A percentile compares a stretch with the other conserved stretches of the same genome.
Conservation (phyloP, 2,113 vertebrate genomes). For the Bufo gargarizans region DNA sequence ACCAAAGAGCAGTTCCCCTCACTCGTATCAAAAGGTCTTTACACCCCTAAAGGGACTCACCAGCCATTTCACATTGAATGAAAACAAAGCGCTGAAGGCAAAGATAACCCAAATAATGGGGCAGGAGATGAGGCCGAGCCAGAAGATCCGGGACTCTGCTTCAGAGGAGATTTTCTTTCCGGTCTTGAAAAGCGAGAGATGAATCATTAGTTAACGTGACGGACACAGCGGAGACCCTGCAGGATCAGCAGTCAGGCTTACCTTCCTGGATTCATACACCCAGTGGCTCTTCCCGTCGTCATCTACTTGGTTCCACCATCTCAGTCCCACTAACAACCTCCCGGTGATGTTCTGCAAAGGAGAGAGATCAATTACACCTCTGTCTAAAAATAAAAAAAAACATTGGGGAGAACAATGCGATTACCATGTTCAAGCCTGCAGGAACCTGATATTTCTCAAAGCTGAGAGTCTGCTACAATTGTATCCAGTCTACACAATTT, state of each 20-base stretch:
- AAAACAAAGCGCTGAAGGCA: conserved; percentile 87
- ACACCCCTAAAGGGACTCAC: conserved; percentile 74
- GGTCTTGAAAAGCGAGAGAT: conserved; percentile 61
- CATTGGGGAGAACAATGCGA: too few species aligned
- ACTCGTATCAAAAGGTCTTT: not conserved
- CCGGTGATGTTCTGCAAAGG: conserved; percentile 86
- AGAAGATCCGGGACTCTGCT: conserved; percentile 92
- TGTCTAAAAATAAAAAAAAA: not conserved
- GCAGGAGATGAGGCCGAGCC: conserved; percentile 88
- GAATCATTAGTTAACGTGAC: not conserved
- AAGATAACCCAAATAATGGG: conserved; percentile 92
- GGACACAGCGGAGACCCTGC: not conserved
- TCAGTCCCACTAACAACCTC: conserved; percentile 89
- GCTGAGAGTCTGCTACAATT: too few species aligned
- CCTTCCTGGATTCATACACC: conserved; percentile 94
- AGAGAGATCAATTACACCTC: not conserved
- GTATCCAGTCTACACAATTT: too few species aligned
- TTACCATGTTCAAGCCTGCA: too few species aligned
- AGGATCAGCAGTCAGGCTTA: conserved; percentile 56
- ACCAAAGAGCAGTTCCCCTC: too few species aligned
- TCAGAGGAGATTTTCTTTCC: conserved; percentile 76
- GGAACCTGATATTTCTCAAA: too few species aligned
- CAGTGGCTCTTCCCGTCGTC: conserved; percentile 92
- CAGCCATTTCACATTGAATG: conserved; percentile 93
- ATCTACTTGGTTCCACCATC: conserved; percentile 98